Evolutionary conservation across 2,113 vertebrate species (phyloP), one percentile per base, ranked within the genome.

Genomic region (Cnemophilus loriae): DNA sequence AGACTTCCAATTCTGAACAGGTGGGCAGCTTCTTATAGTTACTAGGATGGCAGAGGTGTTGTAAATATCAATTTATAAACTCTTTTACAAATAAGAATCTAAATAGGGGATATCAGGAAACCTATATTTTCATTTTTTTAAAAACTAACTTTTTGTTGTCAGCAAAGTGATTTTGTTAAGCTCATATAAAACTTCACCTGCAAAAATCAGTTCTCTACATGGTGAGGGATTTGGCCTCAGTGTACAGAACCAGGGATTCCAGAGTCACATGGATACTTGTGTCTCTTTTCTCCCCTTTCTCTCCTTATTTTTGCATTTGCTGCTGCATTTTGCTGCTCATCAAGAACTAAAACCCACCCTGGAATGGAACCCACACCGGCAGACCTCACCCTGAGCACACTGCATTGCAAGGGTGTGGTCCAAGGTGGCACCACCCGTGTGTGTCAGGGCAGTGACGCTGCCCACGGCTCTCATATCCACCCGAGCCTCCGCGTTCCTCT

Each of bases 401-500:
- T 19, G 27, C 30, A 19, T 0, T 11, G 18, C 39, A 10, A 8
- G n/a, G 18, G 4, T 2, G 33, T 6, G 47, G 14, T 6, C 49
- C n/a, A 7, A 19, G 81, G 49, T 10, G 68, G 13, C 57, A 23
- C 39, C 47, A 46, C 8, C 41, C 2, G 3, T 3, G 44, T 4
- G 55, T 53, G 27, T 8, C 37, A 4, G 65, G 35, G 8, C 57
- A 39, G 49, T 22, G 47, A 39, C 64, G 41, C 35, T 30, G 37
- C 21, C 27, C 27, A 1, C 13, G 23, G 32, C 44, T 57, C 59
- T 32, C 50, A 33, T 5, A 39, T 3, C 4, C 7, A 44, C 17
- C 33, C 19, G 28, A 69, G 74, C 21, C 33, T 37, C 33, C 35
- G 11, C 5, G 1, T n/a, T 50, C 32, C 53, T 69, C 46, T 64